Base-by-base conservation (phyloP, 64 coral and sea anemone species). In the Montipora foliosa region DNA sequence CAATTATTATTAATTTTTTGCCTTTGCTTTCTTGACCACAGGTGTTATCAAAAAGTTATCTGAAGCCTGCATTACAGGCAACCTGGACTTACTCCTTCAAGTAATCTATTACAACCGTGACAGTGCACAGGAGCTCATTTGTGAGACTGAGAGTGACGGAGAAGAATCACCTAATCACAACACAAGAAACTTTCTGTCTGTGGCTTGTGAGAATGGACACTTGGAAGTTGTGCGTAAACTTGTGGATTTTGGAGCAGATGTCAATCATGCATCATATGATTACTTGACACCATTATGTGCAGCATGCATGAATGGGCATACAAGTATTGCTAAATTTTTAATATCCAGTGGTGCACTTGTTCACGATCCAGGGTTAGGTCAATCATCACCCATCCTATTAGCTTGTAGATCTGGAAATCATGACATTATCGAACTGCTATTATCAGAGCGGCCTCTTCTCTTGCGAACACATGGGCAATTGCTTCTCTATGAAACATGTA, bases 131-230 rank as follows among this genome's bases (percentile, higher is more conserved):
- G 89, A 93, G 44, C 92, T 96, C 11, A 62, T 99, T 6, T 82
- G n/a, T 74, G 81, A 51, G 53, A 47, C 83, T 10, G 16, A 77
- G 57, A 57, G 12, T n/a, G 81, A 45, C 19, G 16, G 8, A 88
- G 62, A 79, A 22, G 17, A 75, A 79, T 55, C 86, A 79, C 59
- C 55, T 90, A 37, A 14, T 53, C 77, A 37, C 3, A 47, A 47
- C 12, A 6, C 10, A 49, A 78, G 75, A 75, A 59, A 22, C 64
- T 88, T 93, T 45, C 59, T 93, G 5, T 95, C 92, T 84, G 70
- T 84, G 22, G 98, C 92, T 47, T 99, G 94, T 89, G 62, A 51
- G 52, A 92, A 95, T 89, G 98, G 98, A 12, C 92, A 99, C 74
- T 52, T 83, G 2, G 92, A 95, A 29, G 79, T 99, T 76, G 95